Conservation (phyloP, 2,797 vertebrate genomes). For the Sebastes miniatus region DNA sequence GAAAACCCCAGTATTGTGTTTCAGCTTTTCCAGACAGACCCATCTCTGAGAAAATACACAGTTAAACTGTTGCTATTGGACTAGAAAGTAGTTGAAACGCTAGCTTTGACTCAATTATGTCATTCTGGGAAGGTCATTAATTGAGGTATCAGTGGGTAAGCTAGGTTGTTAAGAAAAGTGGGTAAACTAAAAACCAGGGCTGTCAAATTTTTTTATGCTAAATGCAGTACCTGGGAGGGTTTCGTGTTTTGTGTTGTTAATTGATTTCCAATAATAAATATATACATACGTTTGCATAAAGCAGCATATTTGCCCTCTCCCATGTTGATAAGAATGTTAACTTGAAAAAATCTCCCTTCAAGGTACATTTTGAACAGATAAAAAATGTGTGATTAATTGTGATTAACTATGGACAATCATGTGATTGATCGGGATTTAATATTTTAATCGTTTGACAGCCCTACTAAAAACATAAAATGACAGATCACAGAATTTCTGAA, state of each 20-base stretch:
- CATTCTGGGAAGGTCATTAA: background rate
- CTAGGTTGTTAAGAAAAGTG: background rate
- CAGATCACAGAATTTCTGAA: background rate
- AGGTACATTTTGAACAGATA: too few species aligned
- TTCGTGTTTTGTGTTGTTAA: too few species aligned
- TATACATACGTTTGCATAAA: too few species aligned
- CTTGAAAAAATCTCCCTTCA: too few species aligned
- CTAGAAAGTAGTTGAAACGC: background rate
- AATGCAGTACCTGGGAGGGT: too few species aligned
- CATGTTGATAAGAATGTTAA: too few species aligned
- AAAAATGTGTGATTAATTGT: too few species aligned
- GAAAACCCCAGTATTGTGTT: background rate
- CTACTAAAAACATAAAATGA: background rate
- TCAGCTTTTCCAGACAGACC: background rate
- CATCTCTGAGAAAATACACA: background rate
- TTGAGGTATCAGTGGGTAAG: background rate
- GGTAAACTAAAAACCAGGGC: background rate
- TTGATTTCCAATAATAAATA: too few species aligned
- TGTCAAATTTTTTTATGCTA: too few species aligned
- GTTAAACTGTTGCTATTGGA: background rate
- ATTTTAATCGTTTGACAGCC: rapidly evolving
- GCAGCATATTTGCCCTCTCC: too few species aligned
- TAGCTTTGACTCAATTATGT: background rate
- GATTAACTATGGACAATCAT: too few species aligned
- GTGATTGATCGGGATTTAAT: too few species aligned